Percentiles rank a stretch among this genome's conserved stretches.
These are phyloP conservation scores for Triplophysa bombifrons DNA, from an alignment of 2,797 vertebrate species.

Conservation along the genomic window DNA sequence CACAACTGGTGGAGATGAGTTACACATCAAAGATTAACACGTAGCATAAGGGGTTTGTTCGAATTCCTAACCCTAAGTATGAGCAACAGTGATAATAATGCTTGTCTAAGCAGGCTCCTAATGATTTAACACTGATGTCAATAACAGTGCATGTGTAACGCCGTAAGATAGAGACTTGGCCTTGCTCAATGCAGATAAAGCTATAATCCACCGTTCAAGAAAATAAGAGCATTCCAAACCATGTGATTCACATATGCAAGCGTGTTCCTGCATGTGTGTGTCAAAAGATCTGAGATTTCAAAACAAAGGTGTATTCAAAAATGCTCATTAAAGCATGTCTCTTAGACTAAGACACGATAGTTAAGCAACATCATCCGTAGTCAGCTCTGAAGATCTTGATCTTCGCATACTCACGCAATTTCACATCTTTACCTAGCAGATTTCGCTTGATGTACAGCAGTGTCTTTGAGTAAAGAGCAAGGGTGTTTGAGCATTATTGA, in stretches of 20 bases:
- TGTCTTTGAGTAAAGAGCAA: slow-evolving; percentile 67
- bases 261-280: slow-evolving; percentile 39
- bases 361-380: slow-evolving; percentile 54
- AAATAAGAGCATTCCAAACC: slow-evolving; percentile 12
- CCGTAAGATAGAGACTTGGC: not conserved
- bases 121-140: slow-evolving; percentile 23
- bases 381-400: slow-evolving; percentile 28
- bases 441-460: slow-evolving; percentile 47
- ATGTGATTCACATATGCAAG: slow-evolving; percentile 26
- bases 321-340: slow-evolving; percentile 67
- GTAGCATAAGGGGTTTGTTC: not conserved
- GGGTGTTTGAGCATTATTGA: slow-evolving; percentile 69
- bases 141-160: not conserved
- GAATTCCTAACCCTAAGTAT: slow-evolving; percentile 6
- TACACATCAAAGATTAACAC: not conserved
- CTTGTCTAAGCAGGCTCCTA: not conserved
- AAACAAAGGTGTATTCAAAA: slow-evolving; percentile 66
- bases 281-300: slow-evolving; percentile 54
- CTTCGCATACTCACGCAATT: slow-evolving; percentile 24
- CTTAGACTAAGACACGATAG: slow-evolving; percentile 55
- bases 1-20: not conserved
- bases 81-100: not conserved
- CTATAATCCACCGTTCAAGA: not conserved
- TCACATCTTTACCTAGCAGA: slow-evolving; percentile 46
- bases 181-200: slow-evolving; percentile 27